Evolutionary conservation across 2,113 vertebrate species (phyloP), one percentile per base, ranked within the genome.

Genomic region (Grantiella picta): DNA sequence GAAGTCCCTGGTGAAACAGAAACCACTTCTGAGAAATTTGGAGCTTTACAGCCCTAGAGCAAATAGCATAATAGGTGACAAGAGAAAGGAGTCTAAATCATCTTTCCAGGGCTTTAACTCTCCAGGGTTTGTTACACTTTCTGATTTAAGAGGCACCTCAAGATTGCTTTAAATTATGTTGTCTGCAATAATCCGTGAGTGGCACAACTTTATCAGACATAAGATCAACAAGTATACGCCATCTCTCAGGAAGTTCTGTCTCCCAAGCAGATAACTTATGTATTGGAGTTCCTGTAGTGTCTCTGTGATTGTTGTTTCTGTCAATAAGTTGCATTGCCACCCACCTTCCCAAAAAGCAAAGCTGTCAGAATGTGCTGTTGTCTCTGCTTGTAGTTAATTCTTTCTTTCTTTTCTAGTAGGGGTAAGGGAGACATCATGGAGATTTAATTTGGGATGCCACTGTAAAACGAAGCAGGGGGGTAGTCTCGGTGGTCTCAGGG

Each of bases 371-470:
- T 72, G 44, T 68, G 47, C 82, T 86, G 31, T 56, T 45, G 44
- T 80, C 49, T 71, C 68, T 86, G 56, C 79, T 93, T 81, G 47
- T 52, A 56, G 75, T 75, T 90, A 54, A 44, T 92, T 69, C 66
- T 68, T 77, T 49, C 53, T 93, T 84, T 89, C 31, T 77, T 91
- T 94, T 56, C 64, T 75, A 73, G 53, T n/a, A 83, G 64, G 64
- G 45, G 57, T 85, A 66, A 84, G 33, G 47, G 64, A 91, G 84
- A 64, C 64, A 31, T 81, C 76, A 52, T 68, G 72, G 60, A 96
- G 86, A 68, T 90, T 95, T 93, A 81, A 90, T 95, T 93, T 90
- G 82, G 78, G 91, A 92, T 86, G 63, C 11, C 2, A 92, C 90
- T 86, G 72, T 94, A 89, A 94, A 94, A 86, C 17, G 4, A 79